Base-by-base conservation (phyloP, 2,888 invertebrate species). In the Apodemia mormo region DNA sequence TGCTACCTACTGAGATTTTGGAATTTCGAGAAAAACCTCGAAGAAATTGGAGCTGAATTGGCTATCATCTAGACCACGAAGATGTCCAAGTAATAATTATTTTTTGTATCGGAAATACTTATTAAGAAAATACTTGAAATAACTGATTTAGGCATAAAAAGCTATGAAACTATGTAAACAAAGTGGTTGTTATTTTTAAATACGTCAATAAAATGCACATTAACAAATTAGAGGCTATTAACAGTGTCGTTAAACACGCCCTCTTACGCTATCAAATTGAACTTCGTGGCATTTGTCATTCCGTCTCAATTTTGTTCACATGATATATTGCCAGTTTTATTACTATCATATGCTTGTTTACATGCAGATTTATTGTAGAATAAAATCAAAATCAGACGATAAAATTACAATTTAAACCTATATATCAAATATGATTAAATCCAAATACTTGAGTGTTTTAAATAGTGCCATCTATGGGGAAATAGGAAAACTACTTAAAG, bases 261-360 rank as follows among this genome's bases (percentile, higher is more conserved):
- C 86, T 90, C 90, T 90, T 85, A 77, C 82, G 83, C 76, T 73
- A 74, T 75, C 79, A 80, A 78, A 79, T 76, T 79, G 85, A 86
- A 89, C 88, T 86, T 85, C 80, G 77, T 77, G 76, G 80, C 80
- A 80, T 83, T 82, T 82, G 80, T 81, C 80, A 84, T 86, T 88
- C 87, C 88, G 80, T 85, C 85, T 86, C 85, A 85, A 89, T 89
- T 87, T 85, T 85, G 78, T 80, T 64, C n/a, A 14, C 78, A 87
- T 89, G 90, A 90, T 86, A 90, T 81, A 86, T 78, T 81, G 83
- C 22, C 52, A 82, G 78, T 88, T 89, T 90, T 88, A 90, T 88
- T 85, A 86, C 86, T 79, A 81, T 85, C 80, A 85, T 84, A 84
- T 77, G 81, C 83, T 85, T 84, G 86, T 88, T 87, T 81, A 82